phyloP scores from a whole-genome alignment of 2,888 invertebrate genomes.

The Phalera bucephala region DNA sequence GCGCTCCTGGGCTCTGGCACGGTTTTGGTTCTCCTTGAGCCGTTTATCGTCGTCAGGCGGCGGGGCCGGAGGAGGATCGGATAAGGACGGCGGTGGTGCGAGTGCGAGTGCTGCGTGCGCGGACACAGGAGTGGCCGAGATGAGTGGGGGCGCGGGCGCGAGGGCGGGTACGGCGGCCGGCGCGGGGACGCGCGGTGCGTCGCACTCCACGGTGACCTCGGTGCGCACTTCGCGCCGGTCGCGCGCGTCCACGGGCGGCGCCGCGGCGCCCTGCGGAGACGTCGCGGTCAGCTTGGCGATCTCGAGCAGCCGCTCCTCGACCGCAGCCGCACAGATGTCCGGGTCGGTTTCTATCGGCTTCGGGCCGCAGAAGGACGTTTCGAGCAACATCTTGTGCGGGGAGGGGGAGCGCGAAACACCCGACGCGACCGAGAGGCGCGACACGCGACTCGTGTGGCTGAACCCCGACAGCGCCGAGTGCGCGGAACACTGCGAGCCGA shows the following conservation, averaged over 20 bases:
- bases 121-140: constrained; percentile 4
- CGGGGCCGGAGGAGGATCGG: constrained; percentile 4
- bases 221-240: constrained; percentile 64
- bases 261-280: constrained; percentile 14
- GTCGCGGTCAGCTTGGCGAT: constrained; percentile 51
- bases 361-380: constrained; percentile 95
- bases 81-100: constrained; percentile 1
- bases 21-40: constrained; percentile 56
- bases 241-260: constrained; percentile 47
- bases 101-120: constrained; percentile 19
- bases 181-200: constrained; percentile 21
- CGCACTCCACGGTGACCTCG: constrained; percentile 59
- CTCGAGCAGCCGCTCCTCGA: constrained; percentile 69
- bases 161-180: constrained; percentile 17
- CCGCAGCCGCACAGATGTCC: constrained; percentile 72
- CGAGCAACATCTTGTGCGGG: constrained; percentile 94
- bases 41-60: constrained; percentile 50
- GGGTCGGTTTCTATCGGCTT: constrained; percentile 86
- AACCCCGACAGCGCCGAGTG: constrained; percentile 69
- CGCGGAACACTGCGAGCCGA: constrained; percentile 90
- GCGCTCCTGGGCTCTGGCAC: constrained; percentile 55
- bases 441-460: constrained; percentile 48
- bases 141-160: constrained; percentile 7
- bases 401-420: constrained; percentile 89
- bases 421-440: constrained; percentile 75